Evolutionary conservation across 2,888 invertebrate species (phyloP).

Genomic region (Hedychridium roseum): DNA sequence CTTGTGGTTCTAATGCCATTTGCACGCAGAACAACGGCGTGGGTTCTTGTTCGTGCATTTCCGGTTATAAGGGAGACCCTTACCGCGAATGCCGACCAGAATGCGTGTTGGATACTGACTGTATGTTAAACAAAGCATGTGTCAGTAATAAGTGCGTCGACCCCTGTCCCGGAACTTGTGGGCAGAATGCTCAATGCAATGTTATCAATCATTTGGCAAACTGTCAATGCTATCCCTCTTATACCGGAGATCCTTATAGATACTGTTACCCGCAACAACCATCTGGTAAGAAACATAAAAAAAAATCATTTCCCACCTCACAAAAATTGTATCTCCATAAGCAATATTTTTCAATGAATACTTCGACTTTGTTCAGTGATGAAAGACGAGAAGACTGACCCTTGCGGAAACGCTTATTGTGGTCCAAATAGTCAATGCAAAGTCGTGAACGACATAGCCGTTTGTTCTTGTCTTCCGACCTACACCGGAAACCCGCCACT

Average conservation of each 20-base stretch:
- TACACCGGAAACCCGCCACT: conserved; percentile 75
- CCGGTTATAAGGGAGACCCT: conserved; percentile 77
- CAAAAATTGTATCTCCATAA: background rate
- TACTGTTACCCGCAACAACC: conserved; percentile 67
- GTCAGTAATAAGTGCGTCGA: conserved; percentile 78
- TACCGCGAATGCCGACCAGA: conserved; percentile 84
- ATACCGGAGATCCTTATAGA: conserved; percentile 83
- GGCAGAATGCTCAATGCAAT: conserved; percentile 73
- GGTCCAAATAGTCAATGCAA: conserved; percentile 76
- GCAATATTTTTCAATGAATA: background rate
- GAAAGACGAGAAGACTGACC: conserved; percentile 16
- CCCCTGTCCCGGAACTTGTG: conserved; percentile 65
- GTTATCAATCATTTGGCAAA: conserved; percentile 79
- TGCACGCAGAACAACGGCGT: too few relatives aligned
- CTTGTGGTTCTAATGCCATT: too few relatives aligned
- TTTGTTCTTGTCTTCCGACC: conserved; percentile 77
- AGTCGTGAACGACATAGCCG: conserved; percentile 67
- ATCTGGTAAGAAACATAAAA: conserved; percentile 29
- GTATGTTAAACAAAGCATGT: conserved; percentile 80
- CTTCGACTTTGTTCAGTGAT: conserved; percentile 8
- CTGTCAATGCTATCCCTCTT: conserved; percentile 76
- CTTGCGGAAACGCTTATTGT: conserved; percentile 66
- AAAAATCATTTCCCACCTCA: background rate
- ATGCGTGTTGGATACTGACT: conserved; percentile 85
- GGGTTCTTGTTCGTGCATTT: conserved; percentile 83